Base-by-base conservation (phyloP, 2,113 vertebrate species). In the Pelodiscus sinensis region DNA sequence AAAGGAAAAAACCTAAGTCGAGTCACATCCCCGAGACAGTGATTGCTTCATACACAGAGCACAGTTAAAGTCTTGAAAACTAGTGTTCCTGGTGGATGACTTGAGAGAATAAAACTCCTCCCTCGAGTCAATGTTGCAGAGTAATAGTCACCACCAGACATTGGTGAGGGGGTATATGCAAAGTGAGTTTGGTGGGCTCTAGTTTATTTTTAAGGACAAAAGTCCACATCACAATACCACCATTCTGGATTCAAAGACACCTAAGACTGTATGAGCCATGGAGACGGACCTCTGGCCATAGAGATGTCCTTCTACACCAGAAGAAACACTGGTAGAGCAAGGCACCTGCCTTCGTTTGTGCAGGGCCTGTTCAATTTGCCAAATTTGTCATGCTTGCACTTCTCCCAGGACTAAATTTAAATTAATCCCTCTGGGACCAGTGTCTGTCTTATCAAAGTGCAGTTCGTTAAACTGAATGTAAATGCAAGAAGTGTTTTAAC, bases 1-100 rank as follows among this genome's bases (percentile, higher is more conserved):
- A 52, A 73, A 95, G 24, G 15, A 88, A 90, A 91, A 79, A 54
- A 54, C 52, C 44, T 52, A 88, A 57, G 55, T n/a, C 65, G 92
- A 50, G 73, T 56, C 54, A 35, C 19, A n/a, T 27, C 10, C 24
- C 50, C 54, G 9, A 68, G 3, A 21, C 27, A 85, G 29, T 35
- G 60, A 58, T 79, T 14, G 6, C 27, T 35, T 62, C 54, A 22
- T 21, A 18, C n/a, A 50, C 14, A 58, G 16, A 78, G 31, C 55
- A 27, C 38, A 68, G 52, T 35, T 85, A 57, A 50, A 50, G 73
- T 77, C 73, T 13, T 15, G 24, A 77, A 77, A 77, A 13, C 22
- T 25, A 77, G 38, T 0, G 21, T 50, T 56, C 81, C 86, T 56
- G 75, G 84, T 29, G 58, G 81, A 80, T 35, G 0, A 0, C 8